These are phyloP conservation scores for Myripristis jacobus DNA, from an alignment of 2,797 vertebrate species.

Conservation along the genomic window DNA sequence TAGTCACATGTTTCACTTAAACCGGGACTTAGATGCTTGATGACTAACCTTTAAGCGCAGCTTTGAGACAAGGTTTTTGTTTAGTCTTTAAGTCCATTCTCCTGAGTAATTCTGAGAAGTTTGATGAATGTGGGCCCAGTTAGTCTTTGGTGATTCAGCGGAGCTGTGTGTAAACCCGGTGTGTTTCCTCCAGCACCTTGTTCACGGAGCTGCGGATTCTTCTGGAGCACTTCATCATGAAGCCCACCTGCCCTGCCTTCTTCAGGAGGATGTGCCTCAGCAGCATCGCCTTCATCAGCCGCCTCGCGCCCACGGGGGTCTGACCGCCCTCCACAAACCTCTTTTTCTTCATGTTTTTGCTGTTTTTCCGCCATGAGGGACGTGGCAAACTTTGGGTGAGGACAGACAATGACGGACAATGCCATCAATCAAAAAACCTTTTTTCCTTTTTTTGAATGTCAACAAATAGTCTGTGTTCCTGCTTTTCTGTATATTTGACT, in stretches of 20 bases:
- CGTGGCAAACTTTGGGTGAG: slow-evolving; percentile 67
- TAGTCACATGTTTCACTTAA: too few species aligned
- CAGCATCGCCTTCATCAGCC: slow-evolving; percentile 97
- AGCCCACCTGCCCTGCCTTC: slow-evolving; percentile 93
- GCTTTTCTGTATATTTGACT: slow-evolving; percentile 55
- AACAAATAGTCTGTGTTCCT: slow-evolving; percentile 64
- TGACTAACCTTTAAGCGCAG: too few species aligned
- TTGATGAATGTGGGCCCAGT: too few species aligned
- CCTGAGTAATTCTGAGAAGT: too few species aligned
- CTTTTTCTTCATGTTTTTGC: slow-evolving; percentile 28
- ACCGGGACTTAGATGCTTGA: too few species aligned
- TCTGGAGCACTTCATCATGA: slow-evolving; percentile 97
- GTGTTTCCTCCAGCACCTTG: slow-evolving; percentile 81
- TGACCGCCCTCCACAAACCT: slow-evolving; percentile 70
- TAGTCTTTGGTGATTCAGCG: too few species aligned
- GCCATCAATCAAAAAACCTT: slow-evolving; percentile 68
- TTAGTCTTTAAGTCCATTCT: too few species aligned
- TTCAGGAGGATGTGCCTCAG: slow-evolving; percentile 95
- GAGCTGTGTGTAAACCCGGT: slow-evolving; percentile 1
- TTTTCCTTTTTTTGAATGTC: slow-evolving; percentile 77
- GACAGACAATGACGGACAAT: slow-evolving; percentile 69
- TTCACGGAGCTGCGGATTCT: slow-evolving; percentile 96
- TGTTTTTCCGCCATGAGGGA: slow-evolving; percentile 56
- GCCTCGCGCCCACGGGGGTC: slow-evolving; percentile 93
- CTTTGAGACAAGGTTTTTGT: too few species aligned